Evolutionary conservation across 2,797 vertebrate genomes (phyloP).

Genomic region (Leucoraja ocellata): DNA sequence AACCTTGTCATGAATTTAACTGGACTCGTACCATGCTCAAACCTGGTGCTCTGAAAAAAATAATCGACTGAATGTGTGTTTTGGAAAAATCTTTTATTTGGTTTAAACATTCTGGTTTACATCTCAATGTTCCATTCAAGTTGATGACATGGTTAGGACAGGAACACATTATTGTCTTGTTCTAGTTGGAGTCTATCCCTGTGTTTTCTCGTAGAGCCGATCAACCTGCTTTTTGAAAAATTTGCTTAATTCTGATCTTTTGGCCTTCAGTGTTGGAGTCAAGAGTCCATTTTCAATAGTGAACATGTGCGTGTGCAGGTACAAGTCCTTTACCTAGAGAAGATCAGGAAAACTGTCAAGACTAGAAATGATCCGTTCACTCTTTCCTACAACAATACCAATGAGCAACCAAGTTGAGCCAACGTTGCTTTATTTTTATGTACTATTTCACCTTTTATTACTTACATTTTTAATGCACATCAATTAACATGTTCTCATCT

Average conservation of each 20-base stretch:
- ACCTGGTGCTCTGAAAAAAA: neutral
- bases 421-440: neutral
- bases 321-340: constrained; percentile 71
- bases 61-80: neutral
- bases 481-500: neutral
- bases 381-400: neutral
- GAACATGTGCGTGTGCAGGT: constrained; percentile 78
- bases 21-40: neutral
- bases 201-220: constrained; percentile 62
- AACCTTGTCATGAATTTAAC: too few relatives aligned
- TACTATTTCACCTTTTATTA: neutral
- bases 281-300: constrained; percentile 85
- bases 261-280: constrained; percentile 89
- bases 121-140: neutral
- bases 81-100: neutral
- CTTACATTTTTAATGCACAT: neutral
- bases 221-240: constrained; percentile 74
- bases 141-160: neutral
- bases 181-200: constrained; percentile 44
- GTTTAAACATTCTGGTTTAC: neutral
- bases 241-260: constrained; percentile 69
- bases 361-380: constrained; percentile 20
- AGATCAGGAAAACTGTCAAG: constrained; percentile 4
- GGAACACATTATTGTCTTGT: neutral
- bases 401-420: neutral